Evolutionary conservation across 2,797 vertebrate species (phyloP), one percentile per base, ranked within the genome.

Genomic region (Melanotaenia maccullochi): DNA sequence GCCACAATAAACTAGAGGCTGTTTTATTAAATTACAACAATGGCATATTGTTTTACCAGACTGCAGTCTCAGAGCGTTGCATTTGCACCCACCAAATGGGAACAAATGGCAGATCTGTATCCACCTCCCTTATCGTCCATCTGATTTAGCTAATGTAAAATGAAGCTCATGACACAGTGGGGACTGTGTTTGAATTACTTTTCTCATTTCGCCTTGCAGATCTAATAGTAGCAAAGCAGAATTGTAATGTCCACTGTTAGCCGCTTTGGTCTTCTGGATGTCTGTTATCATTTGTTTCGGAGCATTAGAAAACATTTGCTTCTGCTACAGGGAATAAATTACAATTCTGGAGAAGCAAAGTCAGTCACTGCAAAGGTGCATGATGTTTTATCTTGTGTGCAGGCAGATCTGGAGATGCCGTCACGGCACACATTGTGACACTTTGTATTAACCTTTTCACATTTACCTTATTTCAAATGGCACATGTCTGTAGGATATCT

Each of bases 1-100:
- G 85, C 69, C 76, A 73, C 55, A 68, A 79, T 30, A 57, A 75
- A 65, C 64, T 64, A 9, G 55, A 75, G 64, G 33, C 63, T 75
- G 59, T 75, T 82, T 89, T 84, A 91, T 92, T 87, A 77, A 88
- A 90, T 84, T 82, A 87, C 51, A 52, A 18, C 63, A 60, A 35
- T 84, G 78, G 86, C 73, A 76, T 77, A 79, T 84, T 5, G 32
- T 69, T 81, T 71, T 75, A 61, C 47, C 65, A 8, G 58, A 69
- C 68, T 84, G 36, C 77, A 80, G 24, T 87, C 74, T 83, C 60
- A 6, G 40, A 38, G 44, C 76, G 92, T 91, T 85, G 72, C 78
- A 57, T 84, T 85, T 71, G 73, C 63, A 55, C 52, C 56, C 32
- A 62, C 54, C 52, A 81, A 89, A 90, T 78, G 44, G 69, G 58